Evolutionary conservation across 2,113 vertebrate species (phyloP), one percentile per base, ranked within the genome.

Genomic region (Eleginops maclovinus): DNA sequence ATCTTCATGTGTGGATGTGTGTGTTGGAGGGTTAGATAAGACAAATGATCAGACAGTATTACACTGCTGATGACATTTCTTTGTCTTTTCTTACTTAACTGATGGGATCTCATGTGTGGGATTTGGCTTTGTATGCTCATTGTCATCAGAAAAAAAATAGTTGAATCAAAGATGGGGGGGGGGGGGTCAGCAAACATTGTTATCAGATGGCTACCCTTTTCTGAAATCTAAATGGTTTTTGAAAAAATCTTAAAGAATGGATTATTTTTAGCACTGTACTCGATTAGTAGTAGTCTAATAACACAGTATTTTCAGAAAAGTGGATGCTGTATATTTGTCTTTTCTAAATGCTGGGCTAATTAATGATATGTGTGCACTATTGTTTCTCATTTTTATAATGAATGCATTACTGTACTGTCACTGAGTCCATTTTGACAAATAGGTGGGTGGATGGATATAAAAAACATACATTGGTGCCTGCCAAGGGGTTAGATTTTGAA

Each of bases 351-450:
- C 81, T 79, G 88, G 79, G 60, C 89, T 94, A 95, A 94, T 94
- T 94, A 94, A 94, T 94, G 89, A 91, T 89, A 92, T 90, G 87
- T 93, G 85, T 84, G 89, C 85, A 87, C 92, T 89, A 88, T 93
- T 94, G 93, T 94, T 90, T 92, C 91, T 88, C 90, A 83, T 87
- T 93, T 86, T 90, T 91, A 92, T 94, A 95, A 95, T 93, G 91
- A 95, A 95, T 94, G 88, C 87, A 93, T 95, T 93, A 94, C 93
- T 89, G 82, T 83, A 91, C 89, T 94, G 94, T 95, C 95, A 94
- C 89, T 70, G 82, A 91, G 88, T 91, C 88, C 91, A 91, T 94
- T 94, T 92, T 94, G 95, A 95, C 93, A 94, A 94, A 94, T 95
- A 94, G 92, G 92, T 94, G 91, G 91, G 88, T 78, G 92, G 92